Base-by-base conservation (phyloP, 1,140 invertebrate species). In the Battus philenor region DNA sequence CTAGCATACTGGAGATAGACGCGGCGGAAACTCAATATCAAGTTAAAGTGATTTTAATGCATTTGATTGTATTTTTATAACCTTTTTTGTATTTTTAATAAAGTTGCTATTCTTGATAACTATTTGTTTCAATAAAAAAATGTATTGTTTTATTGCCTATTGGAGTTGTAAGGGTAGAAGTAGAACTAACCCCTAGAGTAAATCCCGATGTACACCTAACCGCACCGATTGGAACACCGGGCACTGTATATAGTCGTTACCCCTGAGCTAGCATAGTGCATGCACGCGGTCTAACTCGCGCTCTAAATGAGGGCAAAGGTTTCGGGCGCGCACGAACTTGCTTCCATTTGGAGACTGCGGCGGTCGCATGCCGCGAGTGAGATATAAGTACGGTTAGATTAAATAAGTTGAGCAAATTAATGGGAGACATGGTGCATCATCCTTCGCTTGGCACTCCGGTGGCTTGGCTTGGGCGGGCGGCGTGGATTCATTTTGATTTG, bases 1-100 rank as follows among this genome's bases (percentile, higher is more conserved):
- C 61, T 69, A 71, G 59, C 65, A 59, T 71, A 63, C 70, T 70
- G 68, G 59, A 52, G 45, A 56, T 60, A 69, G 62, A 68, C 55
- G 54, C 59, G 45, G 59, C 64, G 50, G 69, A 59, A 65, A 54
- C 54, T 68, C 67, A 61, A 70, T 74, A 76, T 66, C 54, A 71
- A 79, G 70, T 76, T 79, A 73, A 76, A 84, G 80, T 84, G 79
- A 79, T 81, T 67, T n/a, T 60, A 77, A 73, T 72, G 77, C 80
- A 84, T 84, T 84, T 84, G 77, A 84, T 84, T 84, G 77, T 82
- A 84, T 81, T 84, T 79, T 81, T 84, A 82, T 80, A 82, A 77
- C 62, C 71, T 69, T 78, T n/a, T 83, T 82, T 84, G 76, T 84
- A 79, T 82, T 80, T 84, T 82, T 73, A 74, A 84, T 84, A 84